Base-by-base conservation (phyloP, 2,797 vertebrate species). In the Betta splendens region DNA sequence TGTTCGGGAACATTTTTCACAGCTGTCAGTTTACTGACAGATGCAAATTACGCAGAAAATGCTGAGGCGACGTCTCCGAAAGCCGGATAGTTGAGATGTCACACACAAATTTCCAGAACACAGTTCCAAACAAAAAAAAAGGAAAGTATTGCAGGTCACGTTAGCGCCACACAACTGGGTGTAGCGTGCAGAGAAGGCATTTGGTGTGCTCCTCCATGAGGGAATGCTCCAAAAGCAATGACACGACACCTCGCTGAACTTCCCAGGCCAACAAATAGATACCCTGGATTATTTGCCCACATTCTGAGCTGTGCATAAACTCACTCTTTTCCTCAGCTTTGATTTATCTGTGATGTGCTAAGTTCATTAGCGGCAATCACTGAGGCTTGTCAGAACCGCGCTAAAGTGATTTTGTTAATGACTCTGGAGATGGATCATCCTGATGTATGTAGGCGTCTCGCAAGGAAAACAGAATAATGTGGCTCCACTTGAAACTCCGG, bases 291-390 rank as follows among this genome's bases (percentile, higher is more conserved):
- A 78, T 77, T 82, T 76, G 65, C 52, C 52, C 53, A 26, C 79
- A 85, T 85, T 74, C 54, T 4, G 28, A 64, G 52, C 64, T 39
- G 46, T 68, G 71, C 66, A 69, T 56, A 66, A 75, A 77, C 58
- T 32, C 20, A 80, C 55, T 47, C 60, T 72, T 84, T 76, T 79
- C 67, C 66, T 55, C 64, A 11, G 61, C 85, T 85, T 83, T 90
- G 88, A 89, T 89, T 88, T 90, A 91, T 90, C 81, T 87, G 79
- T 78, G 83, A 88, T 88, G 85, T 86, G 84, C 84, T 87, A 87
- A 85, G 84, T 90, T 91, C 85, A 91, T 91, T 89, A 90, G 89
- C 63, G 42, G 82, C 87, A 86, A 89, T 89, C 85, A 87, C 89
- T 91, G 89, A 87, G 79, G 88, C 89, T 87, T 89, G 87, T 88